Evolutionary conservation across 2,113 vertebrate genomes (phyloP).

Genomic region (Grammomys surdaster): DNA sequence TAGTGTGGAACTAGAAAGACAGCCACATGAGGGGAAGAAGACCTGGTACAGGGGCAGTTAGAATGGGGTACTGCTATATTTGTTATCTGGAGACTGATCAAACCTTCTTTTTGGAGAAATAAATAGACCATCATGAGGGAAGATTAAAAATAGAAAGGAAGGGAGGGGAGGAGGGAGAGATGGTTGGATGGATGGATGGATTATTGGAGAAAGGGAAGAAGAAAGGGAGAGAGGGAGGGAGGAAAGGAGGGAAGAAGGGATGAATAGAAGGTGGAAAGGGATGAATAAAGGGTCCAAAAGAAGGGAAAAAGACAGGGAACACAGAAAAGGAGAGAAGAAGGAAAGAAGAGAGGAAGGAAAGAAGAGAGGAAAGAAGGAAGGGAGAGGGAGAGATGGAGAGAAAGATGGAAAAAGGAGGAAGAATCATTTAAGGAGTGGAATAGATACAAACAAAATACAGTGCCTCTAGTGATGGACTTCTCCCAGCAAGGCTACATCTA

Average conservation of each 20-base stretch:
- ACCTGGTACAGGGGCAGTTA: not conserved
- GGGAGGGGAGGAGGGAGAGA: not conserved
- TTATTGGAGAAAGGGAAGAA: no score
- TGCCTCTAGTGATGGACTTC: no score
- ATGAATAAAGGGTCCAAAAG: no score
- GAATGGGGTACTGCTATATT: not conserved
- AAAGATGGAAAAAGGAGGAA: no score
- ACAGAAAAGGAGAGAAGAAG: not conserved
- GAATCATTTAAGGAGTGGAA: not conserved
- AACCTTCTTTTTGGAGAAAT: not conserved
- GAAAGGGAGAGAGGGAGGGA: not conserved
- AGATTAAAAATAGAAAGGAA: not conserved
- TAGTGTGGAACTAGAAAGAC: not conserved
- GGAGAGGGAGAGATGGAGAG: rapidly evolving
- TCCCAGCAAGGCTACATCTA: rapidly evolving
- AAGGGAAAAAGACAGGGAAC: not conserved
- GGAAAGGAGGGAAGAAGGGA: no score
- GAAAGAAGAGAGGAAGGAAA: not conserved
- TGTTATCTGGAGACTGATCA: not conserved
- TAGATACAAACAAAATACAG: not conserved
- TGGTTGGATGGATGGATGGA: no score
- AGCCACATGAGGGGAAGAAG: not conserved
- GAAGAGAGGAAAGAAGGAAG: not conserved
- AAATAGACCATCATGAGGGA: no score
- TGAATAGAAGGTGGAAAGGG: no score